Percentiles rank a stretch among this genome's conserved stretches.
Evolutionary conservation across 37 sponge, comb jelly and placozoan genomes (phyloP).

Genomic region (Axinella damicornis): DNA sequence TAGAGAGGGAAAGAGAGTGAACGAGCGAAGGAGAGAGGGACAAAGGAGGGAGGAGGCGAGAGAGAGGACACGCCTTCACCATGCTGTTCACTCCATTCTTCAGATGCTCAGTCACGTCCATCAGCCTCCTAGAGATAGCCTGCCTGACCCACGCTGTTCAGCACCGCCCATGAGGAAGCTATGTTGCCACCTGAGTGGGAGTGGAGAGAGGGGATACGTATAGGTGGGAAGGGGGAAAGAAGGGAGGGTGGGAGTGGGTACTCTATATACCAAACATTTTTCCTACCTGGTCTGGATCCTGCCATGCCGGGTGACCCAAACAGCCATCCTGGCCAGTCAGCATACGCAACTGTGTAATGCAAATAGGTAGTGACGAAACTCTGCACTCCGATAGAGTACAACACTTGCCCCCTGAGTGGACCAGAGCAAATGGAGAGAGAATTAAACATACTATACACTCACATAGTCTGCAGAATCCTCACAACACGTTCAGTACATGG

Average conservation of each 20-base stretch:
- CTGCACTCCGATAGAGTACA: slow-evolving; percentile 67
- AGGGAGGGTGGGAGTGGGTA: background rate
- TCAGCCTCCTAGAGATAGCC: slow-evolving; percentile 81
- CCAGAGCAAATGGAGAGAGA: too few species aligned
- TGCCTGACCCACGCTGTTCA: slow-evolving; percentile 77
- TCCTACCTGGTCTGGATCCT: slow-evolving; percentile 83
- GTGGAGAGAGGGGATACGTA: background rate
- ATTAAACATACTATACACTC: too few species aligned
- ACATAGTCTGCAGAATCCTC: too few species aligned
- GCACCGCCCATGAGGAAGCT: slow-evolving; percentile 88
- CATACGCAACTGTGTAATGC: slow-evolving; percentile 81
- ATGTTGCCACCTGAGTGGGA: slow-evolving; percentile 67
- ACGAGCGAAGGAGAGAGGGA: too few species aligned
- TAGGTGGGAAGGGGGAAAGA: background rate
- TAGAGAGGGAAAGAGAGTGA: too few species aligned
- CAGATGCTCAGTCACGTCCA: slow-evolving; percentile 65
- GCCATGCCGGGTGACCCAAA: slow-evolving; percentile 88
- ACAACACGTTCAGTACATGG: too few species aligned
- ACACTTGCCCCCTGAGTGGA: slow-evolving; percentile 82
- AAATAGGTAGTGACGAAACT: slow-evolving; percentile 72
- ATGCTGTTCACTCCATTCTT: slow-evolving; percentile 48
- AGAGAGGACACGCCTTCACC: too few species aligned
- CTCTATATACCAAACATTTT: too few species aligned
- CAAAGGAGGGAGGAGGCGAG: too few species aligned
- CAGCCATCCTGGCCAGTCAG: slow-evolving; percentile 92